Conservation (phyloP, 1,140 invertebrate genomes). For the Hycleus cichorii region DNA sequence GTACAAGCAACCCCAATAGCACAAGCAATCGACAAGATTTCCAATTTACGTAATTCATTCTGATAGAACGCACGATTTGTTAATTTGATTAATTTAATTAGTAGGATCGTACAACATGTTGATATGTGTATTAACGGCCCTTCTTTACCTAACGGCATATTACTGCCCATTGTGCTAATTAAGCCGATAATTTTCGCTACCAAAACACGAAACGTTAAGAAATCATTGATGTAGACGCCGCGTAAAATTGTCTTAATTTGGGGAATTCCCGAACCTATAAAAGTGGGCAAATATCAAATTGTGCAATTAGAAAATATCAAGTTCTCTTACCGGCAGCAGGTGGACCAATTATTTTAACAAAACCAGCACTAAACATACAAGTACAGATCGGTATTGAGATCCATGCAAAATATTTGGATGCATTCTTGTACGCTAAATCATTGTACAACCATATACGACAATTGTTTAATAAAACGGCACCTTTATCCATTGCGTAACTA, state of each 20-base stretch:
- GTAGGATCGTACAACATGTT: slow-evolving; percentile 85
- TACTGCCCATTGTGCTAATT: slow-evolving; percentile 89
- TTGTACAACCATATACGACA: slow-evolving; percentile 86
- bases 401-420: slow-evolving; percentile 88
- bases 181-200: slow-evolving; percentile 92
- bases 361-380: slow-evolving; percentile 87
- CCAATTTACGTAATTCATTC: slow-evolving; percentile 89
- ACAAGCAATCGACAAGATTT: slow-evolving; percentile 93
- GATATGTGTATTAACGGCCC: slow-evolving; percentile 96
- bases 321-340: slow-evolving; percentile 74
- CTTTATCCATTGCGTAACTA: slow-evolving; percentile 91
- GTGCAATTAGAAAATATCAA: not conserved
- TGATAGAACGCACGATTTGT: slow-evolving; percentile 87
- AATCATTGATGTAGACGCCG: slow-evolving; percentile 94
- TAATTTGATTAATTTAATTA: slow-evolving; percentile 77
- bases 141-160: slow-evolving; percentile 96
- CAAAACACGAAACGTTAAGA: slow-evolving; percentile 88
- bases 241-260: slow-evolving; percentile 98
- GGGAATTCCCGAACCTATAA: slow-evolving; percentile 88
- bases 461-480: slow-evolving; percentile 60
- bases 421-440: slow-evolving; percentile 69
- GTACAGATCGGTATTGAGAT: slow-evolving; percentile 79
- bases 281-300: too few species aligned
- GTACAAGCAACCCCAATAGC: slow-evolving; percentile 93
- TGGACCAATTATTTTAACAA: slow-evolving; percentile 87